Base-by-base conservation (phyloP, 2,888 invertebrate species). In the Euplagia quadripunctaria region DNA sequence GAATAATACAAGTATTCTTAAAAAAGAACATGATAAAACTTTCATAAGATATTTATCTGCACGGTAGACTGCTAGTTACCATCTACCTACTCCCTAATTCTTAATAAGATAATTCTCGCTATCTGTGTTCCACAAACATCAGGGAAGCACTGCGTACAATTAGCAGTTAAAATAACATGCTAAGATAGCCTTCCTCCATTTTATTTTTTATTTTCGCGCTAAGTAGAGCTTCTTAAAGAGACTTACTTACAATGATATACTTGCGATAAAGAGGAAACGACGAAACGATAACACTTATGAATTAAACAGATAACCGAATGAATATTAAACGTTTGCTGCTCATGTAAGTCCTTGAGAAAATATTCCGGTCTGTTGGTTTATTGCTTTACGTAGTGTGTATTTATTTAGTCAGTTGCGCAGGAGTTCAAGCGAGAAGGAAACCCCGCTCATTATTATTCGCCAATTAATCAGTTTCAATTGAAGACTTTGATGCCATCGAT, bases 401-500 rank as follows among this genome's bases (percentile, higher is more conserved):
- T 89, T 85, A 86, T 82, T 85, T 84, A 79, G 86, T 82, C 82
- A 82, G 85, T 89, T 88, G 90, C 89, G 85, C 87, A 85, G 81
- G 86, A 87, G 85, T 82, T 86, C 84, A 87, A 80, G 86, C 87
- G 86, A 87, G 82, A 87, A 90, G 90, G 89, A 89, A 90, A 89
- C 83, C 68, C 78, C 68, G 80, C 76, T 82, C 84, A 83, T 82
- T 84, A 84, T 77, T 82, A 84, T 88, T 88, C 78, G 83, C 80
- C 78, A 85, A 89, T 87, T 85, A 84, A 87, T 85, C 85, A 78
- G 82, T 86, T 86, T 86, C 69, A 79, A 85, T 83, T 83, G 84
- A 75, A 84, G 82, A 81, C 80, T 82, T 85, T 85, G 77, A 79
- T 81, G 67, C 58, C 77, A 82, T 79, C 64, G 73, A 80, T 83